Conservation (phyloP, 2,888 invertebrate genomes). For the Cerastis leucographa region DNA sequence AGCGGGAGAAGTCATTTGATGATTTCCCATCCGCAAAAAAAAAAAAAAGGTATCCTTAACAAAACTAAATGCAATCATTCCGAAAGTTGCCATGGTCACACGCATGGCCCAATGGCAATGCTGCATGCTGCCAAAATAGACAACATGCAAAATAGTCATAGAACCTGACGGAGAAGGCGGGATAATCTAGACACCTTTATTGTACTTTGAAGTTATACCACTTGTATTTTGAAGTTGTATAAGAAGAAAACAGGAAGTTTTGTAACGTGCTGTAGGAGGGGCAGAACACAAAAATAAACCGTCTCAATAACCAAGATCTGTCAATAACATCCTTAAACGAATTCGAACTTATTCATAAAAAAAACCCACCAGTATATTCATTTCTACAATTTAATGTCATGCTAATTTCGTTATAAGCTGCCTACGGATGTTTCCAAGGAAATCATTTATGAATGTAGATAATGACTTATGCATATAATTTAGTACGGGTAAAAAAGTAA, state of each 20-base stretch:
- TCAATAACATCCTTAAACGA: background rate
- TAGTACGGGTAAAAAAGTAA: constrained; percentile 37
- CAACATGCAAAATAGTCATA: background rate
- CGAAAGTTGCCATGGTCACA: background rate
- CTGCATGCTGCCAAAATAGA: background rate
- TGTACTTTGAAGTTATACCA: too few relatives aligned
- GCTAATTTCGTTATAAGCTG: constrained; percentile 36
- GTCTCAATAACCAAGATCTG: background rate
- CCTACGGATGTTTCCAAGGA: constrained; percentile 48
- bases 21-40: too few relatives aligned
- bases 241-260: background rate
- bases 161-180: too few relatives aligned
- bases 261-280: background rate
- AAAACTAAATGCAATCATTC: background rate
- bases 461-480: constrained; percentile 36
- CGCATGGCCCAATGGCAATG: background rate
- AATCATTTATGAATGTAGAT: constrained; percentile 28
- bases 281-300: background rate
- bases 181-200: background rate
- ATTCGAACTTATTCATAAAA: constrained; percentile 23
- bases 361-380: constrained; percentile 37
- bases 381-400: constrained; percentile 28
- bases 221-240: too few relatives aligned
- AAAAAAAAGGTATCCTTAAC: background rate
- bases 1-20: too few relatives aligned